Evolutionary conservation across 2,888 invertebrate genomes (phyloP).

Genomic region (Balanococcus diminutus): DNA sequence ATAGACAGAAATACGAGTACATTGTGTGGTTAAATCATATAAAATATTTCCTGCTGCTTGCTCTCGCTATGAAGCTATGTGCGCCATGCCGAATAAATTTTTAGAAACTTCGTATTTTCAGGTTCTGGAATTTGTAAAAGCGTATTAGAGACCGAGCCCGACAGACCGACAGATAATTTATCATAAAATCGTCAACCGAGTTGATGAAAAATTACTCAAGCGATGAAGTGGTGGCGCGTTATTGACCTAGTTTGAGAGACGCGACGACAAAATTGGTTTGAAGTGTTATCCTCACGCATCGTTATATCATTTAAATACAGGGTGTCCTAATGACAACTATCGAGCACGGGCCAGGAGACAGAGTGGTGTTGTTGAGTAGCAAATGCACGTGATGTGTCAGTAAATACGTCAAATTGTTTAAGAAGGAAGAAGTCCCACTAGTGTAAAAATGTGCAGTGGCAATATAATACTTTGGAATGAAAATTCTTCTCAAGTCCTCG

Average conservation of each 20-base stretch:
- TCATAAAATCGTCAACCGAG: constrained; percentile 11
- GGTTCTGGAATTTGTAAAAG: background rate
- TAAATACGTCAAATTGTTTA: too few relatives aligned
- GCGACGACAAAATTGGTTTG: background rate
- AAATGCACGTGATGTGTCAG: too few relatives aligned
- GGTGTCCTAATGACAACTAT: too few relatives aligned
- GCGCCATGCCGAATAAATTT: background rate
- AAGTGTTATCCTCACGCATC: background rate
- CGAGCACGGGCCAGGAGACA: too few relatives aligned
- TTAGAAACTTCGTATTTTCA: background rate
- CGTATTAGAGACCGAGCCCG: background rate
- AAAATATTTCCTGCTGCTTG: background rate
- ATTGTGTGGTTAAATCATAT: background rate
- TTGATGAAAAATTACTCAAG: constrained; percentile 32
- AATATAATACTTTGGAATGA: too few relatives aligned
- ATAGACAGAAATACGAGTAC: background rate
- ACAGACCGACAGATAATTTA: background rate
- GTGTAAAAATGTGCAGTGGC: too few relatives aligned
- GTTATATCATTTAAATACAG: background rate
- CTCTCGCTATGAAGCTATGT: background rate
- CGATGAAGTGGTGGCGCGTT: constrained; percentile 48
- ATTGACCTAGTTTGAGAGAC: constrained; percentile 48
- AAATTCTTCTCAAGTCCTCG: too few relatives aligned
- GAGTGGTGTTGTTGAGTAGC: too few relatives aligned
- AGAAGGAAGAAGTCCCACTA: too few relatives aligned